phyloP scores from a whole-genome alignment of 2,113 vertebrate genomes.

The Hypomesus transpacificus region DNA sequence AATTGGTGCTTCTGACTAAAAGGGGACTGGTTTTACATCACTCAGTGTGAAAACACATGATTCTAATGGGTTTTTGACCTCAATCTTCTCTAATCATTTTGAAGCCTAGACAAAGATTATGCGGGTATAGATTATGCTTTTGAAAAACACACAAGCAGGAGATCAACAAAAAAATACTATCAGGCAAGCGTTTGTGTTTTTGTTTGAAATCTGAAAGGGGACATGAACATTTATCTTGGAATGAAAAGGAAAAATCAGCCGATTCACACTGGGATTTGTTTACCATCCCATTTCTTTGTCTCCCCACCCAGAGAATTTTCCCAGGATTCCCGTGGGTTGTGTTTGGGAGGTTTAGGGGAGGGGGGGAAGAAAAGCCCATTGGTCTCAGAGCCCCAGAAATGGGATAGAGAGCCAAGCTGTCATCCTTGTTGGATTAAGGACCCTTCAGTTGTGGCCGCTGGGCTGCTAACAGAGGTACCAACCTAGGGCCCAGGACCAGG shows the following conservation, averaged over 20 bases:
- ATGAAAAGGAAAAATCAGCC: conserved; percentile 40
- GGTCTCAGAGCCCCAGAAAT: conserved; percentile 66
- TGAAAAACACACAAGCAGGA: conserved; percentile 36
- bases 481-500: conserved; percentile 31
- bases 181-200: conserved; percentile 18
- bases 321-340: conserved; percentile 60
- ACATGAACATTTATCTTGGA: conserved; percentile 39
- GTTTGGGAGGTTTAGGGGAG: conserved; percentile 56
- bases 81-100: conserved; percentile 69
- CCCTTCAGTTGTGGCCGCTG: conserved; percentile 60
- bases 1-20: conserved; percentile 44
- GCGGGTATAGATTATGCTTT: conserved; percentile 65
- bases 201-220: conserved; percentile 32
- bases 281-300: conserved; percentile 59
- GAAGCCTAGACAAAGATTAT: conserved; percentile 68
- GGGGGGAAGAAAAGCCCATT: conserved; percentile 69
- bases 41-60: conserved; percentile 62
- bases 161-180: conserved; percentile 29
- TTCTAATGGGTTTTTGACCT: conserved; percentile 75
- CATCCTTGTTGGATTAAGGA: conserved; percentile 71
- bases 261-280: conserved; percentile 55
- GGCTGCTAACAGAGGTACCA: conserved; percentile 56
- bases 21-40: conserved; percentile 37
- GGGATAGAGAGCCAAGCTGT: conserved; percentile 65
- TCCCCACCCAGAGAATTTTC: conserved; percentile 33